phyloP scores from a whole-genome alignment of 2,888 invertebrate species.

The Lasioglossum calceatum region DNA sequence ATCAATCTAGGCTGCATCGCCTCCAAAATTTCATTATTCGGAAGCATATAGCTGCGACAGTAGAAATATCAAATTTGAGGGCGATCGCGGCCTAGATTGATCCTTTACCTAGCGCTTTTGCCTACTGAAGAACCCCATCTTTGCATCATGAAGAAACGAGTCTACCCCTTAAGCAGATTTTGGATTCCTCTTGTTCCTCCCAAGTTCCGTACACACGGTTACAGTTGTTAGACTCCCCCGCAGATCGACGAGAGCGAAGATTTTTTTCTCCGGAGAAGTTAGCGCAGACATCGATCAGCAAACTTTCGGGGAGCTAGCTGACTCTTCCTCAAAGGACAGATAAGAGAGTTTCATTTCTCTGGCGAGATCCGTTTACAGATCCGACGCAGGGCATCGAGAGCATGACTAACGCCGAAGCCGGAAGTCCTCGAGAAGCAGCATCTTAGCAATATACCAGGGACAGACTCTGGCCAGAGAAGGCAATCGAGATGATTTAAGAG shows the following conservation, averaged over 20 bases:
- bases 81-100: too few relatives aligned
- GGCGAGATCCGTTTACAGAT: slow-evolving; percentile 26
- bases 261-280: neutral
- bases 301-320: neutral
- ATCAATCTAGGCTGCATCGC: too few relatives aligned
- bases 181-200: neutral
- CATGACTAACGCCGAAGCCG: neutral
- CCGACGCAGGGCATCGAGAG: slow-evolving; percentile 13
- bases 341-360: slow-evolving; percentile 22
- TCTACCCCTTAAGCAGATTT: neutral
- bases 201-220: neutral
- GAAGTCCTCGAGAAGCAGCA: slow-evolving; percentile 11
- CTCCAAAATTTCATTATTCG: too few relatives aligned
- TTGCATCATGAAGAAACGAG: too few relatives aligned
- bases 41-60: too few relatives aligned
- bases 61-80: too few relatives aligned
- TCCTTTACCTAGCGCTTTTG: too few relatives aligned
- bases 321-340: slow-evolving; percentile 2
- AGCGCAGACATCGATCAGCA: neutral
- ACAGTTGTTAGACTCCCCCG: neutral
- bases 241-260: neutral
- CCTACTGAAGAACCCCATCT: too few relatives aligned
- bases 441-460: slow-evolving; percentile 40
- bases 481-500: slow-evolving; percentile 74
- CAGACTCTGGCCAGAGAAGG: slow-evolving; percentile 27